phyloP scores from a whole-genome alignment of 1,140 invertebrate species.

The Lasaia peninsularis region DNA sequence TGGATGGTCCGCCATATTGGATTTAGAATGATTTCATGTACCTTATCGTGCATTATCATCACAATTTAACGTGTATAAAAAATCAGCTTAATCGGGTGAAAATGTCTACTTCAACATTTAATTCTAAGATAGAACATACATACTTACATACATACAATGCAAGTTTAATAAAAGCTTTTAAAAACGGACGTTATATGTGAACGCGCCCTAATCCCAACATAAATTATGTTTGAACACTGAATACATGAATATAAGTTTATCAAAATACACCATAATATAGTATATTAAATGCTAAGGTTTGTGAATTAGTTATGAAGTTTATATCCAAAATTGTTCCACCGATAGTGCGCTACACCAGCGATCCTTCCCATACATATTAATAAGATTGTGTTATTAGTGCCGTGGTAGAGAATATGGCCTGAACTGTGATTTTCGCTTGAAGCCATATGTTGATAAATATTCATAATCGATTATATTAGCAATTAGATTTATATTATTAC shows the following conservation, averaged over 20 bases:
- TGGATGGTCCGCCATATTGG: too few relatives aligned
- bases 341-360: conserved; percentile 44
- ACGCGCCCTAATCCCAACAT: not conserved
- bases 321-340: conserved; percentile 48
- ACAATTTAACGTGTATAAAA: too few relatives aligned
- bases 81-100: too few relatives aligned
- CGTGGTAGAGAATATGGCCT: conserved; percentile 31
- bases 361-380: conserved; percentile 63
- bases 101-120: too few relatives aligned
- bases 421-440: conserved; percentile 41
- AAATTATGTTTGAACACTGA: conserved; percentile 3
- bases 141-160: too few relatives aligned
- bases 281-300: conserved; percentile 1
- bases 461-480: conserved; percentile 29
- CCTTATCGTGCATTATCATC: too few relatives aligned
- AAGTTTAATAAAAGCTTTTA: too few relatives aligned
- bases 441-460: conserved; percentile 41
- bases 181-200: too few relatives aligned
- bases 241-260: conserved; percentile 11
- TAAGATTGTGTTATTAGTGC: conserved; percentile 47
- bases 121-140: too few relatives aligned
- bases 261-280: not conserved
- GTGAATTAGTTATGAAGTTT: conserved; percentile 59
- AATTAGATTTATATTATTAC: conserved; percentile 8
- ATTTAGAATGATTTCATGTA: too few relatives aligned